Percentiles rank a stretch among this genome's conserved stretches.
These are phyloP conservation scores for Eriosoma lanigerum DNA, from an alignment of 1,140 invertebrate genomes.

Conservation along the genomic window DNA sequence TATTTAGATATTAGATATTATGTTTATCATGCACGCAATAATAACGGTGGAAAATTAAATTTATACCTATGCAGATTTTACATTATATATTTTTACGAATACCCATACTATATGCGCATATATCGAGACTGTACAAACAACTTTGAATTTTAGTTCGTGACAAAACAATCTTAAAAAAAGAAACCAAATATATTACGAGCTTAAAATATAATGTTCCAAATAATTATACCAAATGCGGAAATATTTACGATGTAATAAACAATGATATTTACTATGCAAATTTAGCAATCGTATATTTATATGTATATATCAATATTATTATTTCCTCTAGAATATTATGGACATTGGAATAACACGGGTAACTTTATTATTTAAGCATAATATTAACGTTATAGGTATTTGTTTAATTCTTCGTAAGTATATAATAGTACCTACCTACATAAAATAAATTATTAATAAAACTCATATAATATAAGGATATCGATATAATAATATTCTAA, in stretches of 20 bases:
- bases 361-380: no score
- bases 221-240: not conserved
- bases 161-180: not conserved
- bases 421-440: no score
- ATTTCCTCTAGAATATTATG: not conserved
- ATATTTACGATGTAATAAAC: not conserved
- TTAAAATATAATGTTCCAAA: not conserved
- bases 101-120: not conserved
- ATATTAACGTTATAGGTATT: not conserved
- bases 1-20: not conserved
- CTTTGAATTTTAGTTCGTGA: not conserved
- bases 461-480: no score
- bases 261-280: not conserved
- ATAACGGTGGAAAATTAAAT: not conserved
- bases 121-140: not conserved
- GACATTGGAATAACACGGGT: no score
- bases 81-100: not conserved
- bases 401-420: not conserved
- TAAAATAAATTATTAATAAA: slow-evolving; percentile 3
- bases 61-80: not conserved
- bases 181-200: not conserved
- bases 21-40: not conserved
- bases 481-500: no score
- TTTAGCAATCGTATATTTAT: no score
- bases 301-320: not conserved